These are phyloP conservation scores for Phyllotis vaccarum DNA, from an alignment of 2,797 vertebrate species.

Conservation along the genomic window DNA sequence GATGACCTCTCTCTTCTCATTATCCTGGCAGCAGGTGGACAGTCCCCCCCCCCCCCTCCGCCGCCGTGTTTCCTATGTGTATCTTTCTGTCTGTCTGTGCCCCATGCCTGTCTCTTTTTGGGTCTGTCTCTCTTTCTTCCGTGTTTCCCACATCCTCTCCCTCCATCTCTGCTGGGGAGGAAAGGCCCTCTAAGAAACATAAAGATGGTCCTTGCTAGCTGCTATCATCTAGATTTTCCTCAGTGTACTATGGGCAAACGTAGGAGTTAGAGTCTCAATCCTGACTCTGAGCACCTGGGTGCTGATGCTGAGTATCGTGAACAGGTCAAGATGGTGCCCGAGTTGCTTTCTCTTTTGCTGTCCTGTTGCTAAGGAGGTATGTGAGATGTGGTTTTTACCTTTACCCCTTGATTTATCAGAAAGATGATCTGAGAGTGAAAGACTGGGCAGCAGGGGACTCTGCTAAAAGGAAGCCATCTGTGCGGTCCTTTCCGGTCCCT, in stretches of 20 bases:
- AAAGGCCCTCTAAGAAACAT: not conserved
- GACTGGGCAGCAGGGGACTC: not conserved
- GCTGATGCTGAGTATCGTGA: not conserved
- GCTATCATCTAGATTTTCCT: not conserved
- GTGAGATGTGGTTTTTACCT: not conserved
- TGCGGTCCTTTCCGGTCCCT: not conserved
- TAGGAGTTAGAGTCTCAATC: not conserved
- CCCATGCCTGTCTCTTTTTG: not conserved
- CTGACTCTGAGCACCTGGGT: not conserved
- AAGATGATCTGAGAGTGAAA: not conserved
- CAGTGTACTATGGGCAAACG: fast-evolving
- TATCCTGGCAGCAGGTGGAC: not conserved
- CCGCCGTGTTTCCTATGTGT: not conserved
- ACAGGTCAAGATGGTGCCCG: not conserved
- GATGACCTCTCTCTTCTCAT: not conserved
- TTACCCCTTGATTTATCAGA: not conserved
- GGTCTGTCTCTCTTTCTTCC: not conserved
- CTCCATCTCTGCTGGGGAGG: not conserved
- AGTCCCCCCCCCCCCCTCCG: not conserved
- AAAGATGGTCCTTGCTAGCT: not conserved
- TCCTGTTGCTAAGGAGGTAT: not conserved
- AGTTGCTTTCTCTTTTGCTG: not conserved
- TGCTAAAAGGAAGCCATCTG: not conserved
- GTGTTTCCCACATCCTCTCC: not conserved
- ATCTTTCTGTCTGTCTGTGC: not conserved